Percentiles rank a stretch among this genome's conserved stretches.
Evolutionary conservation across 1,140 invertebrate species (phyloP).

Genomic region (Leucophenga varia): DNA sequence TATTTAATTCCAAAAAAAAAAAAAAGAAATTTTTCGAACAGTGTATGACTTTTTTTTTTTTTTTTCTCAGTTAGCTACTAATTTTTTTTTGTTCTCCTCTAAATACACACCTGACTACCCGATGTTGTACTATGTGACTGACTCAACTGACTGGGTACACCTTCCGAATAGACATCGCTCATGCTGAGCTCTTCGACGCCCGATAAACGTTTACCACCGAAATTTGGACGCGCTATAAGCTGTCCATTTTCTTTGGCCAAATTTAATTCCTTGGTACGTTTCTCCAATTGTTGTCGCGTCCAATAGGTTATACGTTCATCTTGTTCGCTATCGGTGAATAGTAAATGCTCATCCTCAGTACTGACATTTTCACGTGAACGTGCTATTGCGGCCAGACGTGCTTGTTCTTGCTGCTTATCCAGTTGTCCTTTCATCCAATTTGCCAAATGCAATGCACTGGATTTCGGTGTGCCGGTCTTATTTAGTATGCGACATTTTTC

Average conservation of each 20-base stretch:
- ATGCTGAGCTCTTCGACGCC: constrained; percentile 55
- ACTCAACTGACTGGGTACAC: constrained; percentile 61
- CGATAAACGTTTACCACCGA: constrained; percentile 40
- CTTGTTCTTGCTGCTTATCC: constrained; percentile 52
- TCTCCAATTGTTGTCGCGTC: constrained; percentile 69
- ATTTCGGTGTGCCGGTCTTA: constrained; percentile 61
- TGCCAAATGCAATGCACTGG: constrained; percentile 64
- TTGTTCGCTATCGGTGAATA: constrained; percentile 58
- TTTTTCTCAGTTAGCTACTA: too few relatives aligned
- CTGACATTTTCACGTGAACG: constrained; percentile 40
- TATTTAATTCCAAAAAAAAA: too few relatives aligned
- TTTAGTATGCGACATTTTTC: constrained; percentile 63
- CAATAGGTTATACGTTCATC: constrained; percentile 65
- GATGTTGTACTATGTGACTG: constrained; percentile 71
- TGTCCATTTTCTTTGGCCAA: constrained; percentile 55
- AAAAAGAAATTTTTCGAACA: too few relatives aligned
- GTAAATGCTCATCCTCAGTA: constrained; percentile 44
- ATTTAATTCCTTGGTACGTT: constrained; percentile 67
- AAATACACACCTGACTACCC: constrained; percentile 66
- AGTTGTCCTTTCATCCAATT: constrained; percentile 70
- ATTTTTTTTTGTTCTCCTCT: too few relatives aligned
- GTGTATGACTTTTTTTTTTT: too few relatives aligned
- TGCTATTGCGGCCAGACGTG: constrained; percentile 40
- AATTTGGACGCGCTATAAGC: constrained; percentile 51
- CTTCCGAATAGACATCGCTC: constrained; percentile 60